These are phyloP conservation scores for Taenaris catops DNA, from an alignment of 2,888 invertebrate species.

Conservation along the genomic window DNA sequence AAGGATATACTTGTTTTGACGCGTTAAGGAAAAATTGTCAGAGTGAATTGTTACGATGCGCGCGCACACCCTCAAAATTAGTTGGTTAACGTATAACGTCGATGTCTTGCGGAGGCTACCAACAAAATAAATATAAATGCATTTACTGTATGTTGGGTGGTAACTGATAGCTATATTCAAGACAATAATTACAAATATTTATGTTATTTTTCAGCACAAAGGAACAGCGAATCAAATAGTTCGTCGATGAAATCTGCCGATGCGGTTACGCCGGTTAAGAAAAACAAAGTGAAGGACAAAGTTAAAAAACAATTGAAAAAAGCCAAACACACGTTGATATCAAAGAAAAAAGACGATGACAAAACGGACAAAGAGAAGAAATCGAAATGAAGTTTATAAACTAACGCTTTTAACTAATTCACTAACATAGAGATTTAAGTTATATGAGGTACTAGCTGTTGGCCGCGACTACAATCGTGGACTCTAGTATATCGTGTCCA, in stretches of 20 bases:
- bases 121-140: too few relatives aligned
- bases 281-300: constrained; percentile 71
- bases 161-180: too few relatives aligned
- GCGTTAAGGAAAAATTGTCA: too few relatives aligned
- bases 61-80: too few relatives aligned
- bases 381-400: constrained; percentile 36
- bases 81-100: too few relatives aligned
- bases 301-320: constrained; percentile 71
- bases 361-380: constrained; percentile 56
- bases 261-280: constrained; percentile 52
- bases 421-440: constrained; percentile 12
- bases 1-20: too few relatives aligned
- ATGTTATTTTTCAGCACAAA: constrained; percentile 69
- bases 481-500: not conserved
- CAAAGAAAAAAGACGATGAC: constrained; percentile 66
- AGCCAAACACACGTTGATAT: constrained; percentile 61
- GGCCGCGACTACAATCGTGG: not conserved
- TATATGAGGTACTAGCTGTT: not conserved
- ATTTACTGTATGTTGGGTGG: too few relatives aligned
- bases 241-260: constrained; percentile 66
- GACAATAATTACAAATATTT: too few relatives aligned
- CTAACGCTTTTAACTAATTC: constrained; percentile 10
- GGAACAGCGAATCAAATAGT: constrained; percentile 65
- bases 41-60: too few relatives aligned
- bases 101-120: too few relatives aligned